These are phyloP conservation scores for Erpornis zantholeuca DNA, from an alignment of 2,113 vertebrate genomes.

Conservation along the genomic window DNA sequence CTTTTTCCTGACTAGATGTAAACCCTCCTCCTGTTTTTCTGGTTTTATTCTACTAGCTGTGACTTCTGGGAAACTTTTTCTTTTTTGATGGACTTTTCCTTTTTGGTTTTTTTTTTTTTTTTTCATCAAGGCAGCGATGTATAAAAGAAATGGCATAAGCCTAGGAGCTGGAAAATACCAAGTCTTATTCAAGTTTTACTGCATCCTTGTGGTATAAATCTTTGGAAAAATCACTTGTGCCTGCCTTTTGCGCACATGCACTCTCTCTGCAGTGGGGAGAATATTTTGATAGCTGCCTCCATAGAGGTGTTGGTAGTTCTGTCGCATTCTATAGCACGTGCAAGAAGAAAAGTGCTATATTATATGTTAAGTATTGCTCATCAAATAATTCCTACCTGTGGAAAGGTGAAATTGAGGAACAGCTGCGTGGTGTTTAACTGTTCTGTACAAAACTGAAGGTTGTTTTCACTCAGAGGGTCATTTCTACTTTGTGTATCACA, in stretches of 20 bases:
- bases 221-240: constrained; percentile 50
- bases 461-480: constrained; percentile 42
- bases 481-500: constrained; percentile 54
- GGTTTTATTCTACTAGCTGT: not conserved
- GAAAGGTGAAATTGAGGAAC: constrained; percentile 25
- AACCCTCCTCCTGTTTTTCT: not conserved
- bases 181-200: constrained; percentile 18
- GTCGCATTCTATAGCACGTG: not conserved
- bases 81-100: constrained; percentile 15
- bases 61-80: constrained; percentile 1
- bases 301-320: constrained; percentile 49
- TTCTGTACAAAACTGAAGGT: not conserved
- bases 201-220: not conserved
- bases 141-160: constrained; percentile 14
- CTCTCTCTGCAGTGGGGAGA: constrained; percentile 55
- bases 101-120: not conserved
- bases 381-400: constrained; percentile 37
- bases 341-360: constrained; percentile 42
- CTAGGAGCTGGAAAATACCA: constrained; percentile 28
- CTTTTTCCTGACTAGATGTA: not conserved
- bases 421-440: not conserved
- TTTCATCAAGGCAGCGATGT: constrained; percentile 25
- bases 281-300: constrained; percentile 45
- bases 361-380: not conserved
- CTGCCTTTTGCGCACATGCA: constrained; percentile 48